Evolutionary conservation across 1,140 invertebrate genomes (phyloP), one percentile per base, ranked within the genome.

Genomic region (Cherax destructor): DNA sequence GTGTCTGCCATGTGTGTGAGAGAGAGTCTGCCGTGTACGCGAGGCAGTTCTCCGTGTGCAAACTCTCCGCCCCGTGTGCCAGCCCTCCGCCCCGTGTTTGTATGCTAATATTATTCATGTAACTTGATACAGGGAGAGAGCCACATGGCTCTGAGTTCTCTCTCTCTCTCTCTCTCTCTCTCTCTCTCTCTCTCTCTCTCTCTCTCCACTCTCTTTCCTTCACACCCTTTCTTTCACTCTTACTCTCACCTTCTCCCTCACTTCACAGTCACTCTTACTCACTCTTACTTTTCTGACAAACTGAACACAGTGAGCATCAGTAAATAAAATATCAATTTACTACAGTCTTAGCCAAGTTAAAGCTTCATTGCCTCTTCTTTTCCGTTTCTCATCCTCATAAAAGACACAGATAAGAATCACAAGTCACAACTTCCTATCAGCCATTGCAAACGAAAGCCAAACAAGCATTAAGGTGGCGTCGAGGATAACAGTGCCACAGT

Each of bases 31-130:
- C 41, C 72, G 50, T 30, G 84, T 85, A 41, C 41, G 49, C 4
- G 80, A 50, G 16, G 24, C 41, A 11, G 47, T 49, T 7, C 49
- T n/a, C 49, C 52, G 79, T 81, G 79, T 81, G 24, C n/a, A 50
- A 50, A 21, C 13, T 69, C 7, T 11, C 4, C 11, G 4, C n/a
- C 59, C 80, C 83, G 83, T 85, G 56, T 72, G 65, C 59, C 59
- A n/a, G 47, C 30, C 69, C 83, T 52, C 83, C 69, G 10, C 16
- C 69, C 72, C 69, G 30, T 87, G 85, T 87, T 77, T 87, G 85
- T 87, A 87, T 87, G 85, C 85, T 87, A 87, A 87, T 87, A 87
- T 87, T 87, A 87, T 87, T 87, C 74, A 77, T 78, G 85, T 47
- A 87, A 87, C 76, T 18, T 61, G 85, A 87, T 61, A 30, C 13